These are phyloP conservation scores for Lasioglossum marginatum DNA, from an alignment of 2,888 invertebrate genomes.

Conservation along the genomic window DNA sequence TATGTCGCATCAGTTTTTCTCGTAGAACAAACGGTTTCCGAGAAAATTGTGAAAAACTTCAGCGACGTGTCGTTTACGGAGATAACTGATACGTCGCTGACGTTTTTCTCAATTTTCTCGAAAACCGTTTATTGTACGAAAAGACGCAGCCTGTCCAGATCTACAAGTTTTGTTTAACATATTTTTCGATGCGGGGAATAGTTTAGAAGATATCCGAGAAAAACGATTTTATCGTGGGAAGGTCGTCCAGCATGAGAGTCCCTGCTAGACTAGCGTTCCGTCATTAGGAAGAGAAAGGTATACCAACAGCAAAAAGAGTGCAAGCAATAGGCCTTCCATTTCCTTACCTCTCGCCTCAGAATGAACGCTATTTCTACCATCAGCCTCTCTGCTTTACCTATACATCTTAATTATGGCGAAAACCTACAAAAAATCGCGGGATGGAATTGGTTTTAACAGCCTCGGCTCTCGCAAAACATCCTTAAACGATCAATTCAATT, in stretches of 20 bases:
- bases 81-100: too few relatives aligned
- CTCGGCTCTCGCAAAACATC: background rate
- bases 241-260: background rate
- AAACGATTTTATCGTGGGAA: background rate
- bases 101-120: too few relatives aligned
- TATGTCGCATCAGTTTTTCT: too few relatives aligned
- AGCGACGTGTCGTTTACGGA: too few relatives aligned
- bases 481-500: background rate
- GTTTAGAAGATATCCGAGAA: too few relatives aligned
- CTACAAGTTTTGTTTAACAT: too few relatives aligned
- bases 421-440: background rate
- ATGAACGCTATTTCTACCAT: background rate
- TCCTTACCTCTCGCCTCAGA: background rate
- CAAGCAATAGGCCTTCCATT: background rate
- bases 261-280: background rate
- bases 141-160: too few relatives aligned
- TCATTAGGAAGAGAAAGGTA: slow-evolving; percentile 4
- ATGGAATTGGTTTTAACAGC: too few relatives aligned
- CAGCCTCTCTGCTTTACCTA: background rate
- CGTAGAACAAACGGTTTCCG: too few relatives aligned
- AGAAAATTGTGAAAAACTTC: too few relatives aligned
- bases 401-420: background rate
- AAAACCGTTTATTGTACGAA: too few relatives aligned
- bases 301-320: background rate
- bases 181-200: too few relatives aligned